Base-by-base conservation (phyloP, 2,797 vertebrate species). In the Poecile montanus region DNA sequence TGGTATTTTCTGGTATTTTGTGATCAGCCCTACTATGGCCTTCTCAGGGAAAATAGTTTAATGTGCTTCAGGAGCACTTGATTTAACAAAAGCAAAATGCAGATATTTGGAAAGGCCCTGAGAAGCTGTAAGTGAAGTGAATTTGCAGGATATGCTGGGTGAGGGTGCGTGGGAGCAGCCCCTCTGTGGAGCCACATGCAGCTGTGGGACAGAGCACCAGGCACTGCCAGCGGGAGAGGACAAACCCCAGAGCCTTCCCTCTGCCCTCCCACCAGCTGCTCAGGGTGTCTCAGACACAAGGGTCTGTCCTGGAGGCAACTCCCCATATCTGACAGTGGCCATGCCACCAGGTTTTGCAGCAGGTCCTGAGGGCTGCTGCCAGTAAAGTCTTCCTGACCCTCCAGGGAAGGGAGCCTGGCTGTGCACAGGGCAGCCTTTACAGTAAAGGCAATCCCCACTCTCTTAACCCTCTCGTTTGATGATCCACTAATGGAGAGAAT, bases 401-500 rank as follows among this genome's bases (percentile, higher is more conserved):
- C 17, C 44, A 60, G 76, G 57, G 76, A 81, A 91, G 45, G 13
- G 42, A 56, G 40, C 21, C 53, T 30, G 48, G 38, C 40, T 10
- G 25, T 47, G 45, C 13, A 8, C 9, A 11, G 61, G 58, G 61
- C 78, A 91, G 68, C 54, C 38, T 93, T 85, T 83, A 87, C 56
- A 54, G 61, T 71, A 87, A 93, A 85, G 4, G 25, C 84, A 75
- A 82, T 74, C 57, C 70, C 47, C 1, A 1, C 29, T 93, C 78
- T 85, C 9, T 91, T 90, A 88, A 85, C 76, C 60, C 53, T 77
- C 63, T 94, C 9, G 1, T 94, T 91, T 87, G 85, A 89, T 79
- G 88, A 93, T 74, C 71, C 91, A 71, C 77, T 95, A 96, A 94
- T 77, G 67, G 85, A 84, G 67, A 91, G 85, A 96, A 94, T 76